Evolutionary conservation across 2,888 invertebrate genomes (phyloP).

Genomic region (Isoperla grammatica): DNA sequence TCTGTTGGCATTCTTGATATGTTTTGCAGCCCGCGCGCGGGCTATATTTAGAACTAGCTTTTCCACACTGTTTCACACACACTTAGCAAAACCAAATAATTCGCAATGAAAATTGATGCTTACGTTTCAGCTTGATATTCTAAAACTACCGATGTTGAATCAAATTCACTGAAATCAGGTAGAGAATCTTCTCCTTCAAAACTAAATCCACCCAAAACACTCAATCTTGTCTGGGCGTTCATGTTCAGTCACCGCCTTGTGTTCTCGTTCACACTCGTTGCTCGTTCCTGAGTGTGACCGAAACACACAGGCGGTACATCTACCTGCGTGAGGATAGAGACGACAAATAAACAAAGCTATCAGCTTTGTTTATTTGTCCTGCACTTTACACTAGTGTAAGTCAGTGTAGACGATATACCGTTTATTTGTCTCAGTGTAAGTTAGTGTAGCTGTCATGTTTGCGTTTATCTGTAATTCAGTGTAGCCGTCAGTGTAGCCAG

Average conservation of each 20-base stretch:
- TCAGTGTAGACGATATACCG: no score
- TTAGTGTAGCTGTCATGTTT: no score
- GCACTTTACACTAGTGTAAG: no score
- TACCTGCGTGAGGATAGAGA: no score
- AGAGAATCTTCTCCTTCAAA: slow-evolving; percentile 51
- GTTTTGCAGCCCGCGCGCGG: slow-evolving; percentile 7
- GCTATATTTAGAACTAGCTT: slow-evolving; percentile 1
- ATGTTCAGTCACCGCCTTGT: slow-evolving; percentile 24
- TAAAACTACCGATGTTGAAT: slow-evolving; percentile 48
- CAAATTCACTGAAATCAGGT: slow-evolving; percentile 52
- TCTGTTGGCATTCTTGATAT: slow-evolving; percentile 14
- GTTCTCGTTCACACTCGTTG: no score
- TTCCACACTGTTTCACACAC: background rate
- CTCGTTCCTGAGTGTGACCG: no score
- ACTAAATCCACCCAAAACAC: slow-evolving; percentile 48
- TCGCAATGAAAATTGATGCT: background rate
- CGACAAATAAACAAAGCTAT: no score
- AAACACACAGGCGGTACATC: no score
- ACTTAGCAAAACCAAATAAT: background rate
- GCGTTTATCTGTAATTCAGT: no score
- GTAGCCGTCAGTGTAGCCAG: no score
- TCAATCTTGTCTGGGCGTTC: slow-evolving; percentile 33
- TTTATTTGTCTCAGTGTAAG: no score
- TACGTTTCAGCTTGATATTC: slow-evolving; percentile 49
- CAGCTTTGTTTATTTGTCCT: no score